A percentile compares a stretch with the other conserved stretches of the same genome.
Evolutionary conservation across 2,797 vertebrate genomes (phyloP).

Genomic region (Steatocranus sp.): DNA sequence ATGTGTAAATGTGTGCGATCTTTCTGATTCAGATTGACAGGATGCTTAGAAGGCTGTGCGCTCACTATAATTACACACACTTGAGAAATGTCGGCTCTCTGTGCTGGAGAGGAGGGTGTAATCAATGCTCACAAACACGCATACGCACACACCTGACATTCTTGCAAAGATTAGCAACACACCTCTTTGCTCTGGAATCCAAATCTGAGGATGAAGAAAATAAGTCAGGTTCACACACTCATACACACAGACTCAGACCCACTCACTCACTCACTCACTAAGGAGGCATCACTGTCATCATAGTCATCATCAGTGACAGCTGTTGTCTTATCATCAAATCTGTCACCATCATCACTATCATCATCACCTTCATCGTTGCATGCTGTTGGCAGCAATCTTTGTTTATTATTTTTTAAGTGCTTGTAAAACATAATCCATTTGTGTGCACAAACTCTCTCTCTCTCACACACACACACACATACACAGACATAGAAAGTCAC

Average conservation of each 20-base stretch:
- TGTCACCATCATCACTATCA: conserved; percentile 52
- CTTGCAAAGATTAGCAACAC: conserved; percentile 78
- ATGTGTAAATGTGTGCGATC: conserved; percentile 47
- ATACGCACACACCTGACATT: conserved; percentile 73
- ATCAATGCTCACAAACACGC: conserved; percentile 57
- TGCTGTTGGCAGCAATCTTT: conserved; percentile 44
- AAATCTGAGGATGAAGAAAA: conserved; percentile 56
- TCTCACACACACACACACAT: fast-evolving
- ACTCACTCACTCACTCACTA: conserved; percentile 12
- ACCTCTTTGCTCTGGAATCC: conserved; percentile 68
- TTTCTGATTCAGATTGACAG: conserved; percentile 79
- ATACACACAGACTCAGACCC: not conserved
- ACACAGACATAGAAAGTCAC: not conserved
- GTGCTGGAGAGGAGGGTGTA: conserved; percentile 69
- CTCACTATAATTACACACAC: conserved; percentile 79
- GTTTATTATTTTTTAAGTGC: conserved; percentile 21
- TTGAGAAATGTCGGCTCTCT: conserved; percentile 72
- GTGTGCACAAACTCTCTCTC: not conserved
- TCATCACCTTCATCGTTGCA: conserved; percentile 34
- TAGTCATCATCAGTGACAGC: conserved; percentile 50
- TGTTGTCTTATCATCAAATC: conserved; percentile 64
- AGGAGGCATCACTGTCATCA: conserved; percentile 49
- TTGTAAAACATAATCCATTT: conserved; percentile 19
- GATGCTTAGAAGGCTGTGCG: conserved; percentile 74
- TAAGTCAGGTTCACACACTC: conserved; percentile 36